Percentiles rank a stretch among this genome's conserved stretches.
Evolutionary conservation across 2,797 vertebrate genomes (phyloP).

Genomic region (Pipistrellus nathusii): DNA sequence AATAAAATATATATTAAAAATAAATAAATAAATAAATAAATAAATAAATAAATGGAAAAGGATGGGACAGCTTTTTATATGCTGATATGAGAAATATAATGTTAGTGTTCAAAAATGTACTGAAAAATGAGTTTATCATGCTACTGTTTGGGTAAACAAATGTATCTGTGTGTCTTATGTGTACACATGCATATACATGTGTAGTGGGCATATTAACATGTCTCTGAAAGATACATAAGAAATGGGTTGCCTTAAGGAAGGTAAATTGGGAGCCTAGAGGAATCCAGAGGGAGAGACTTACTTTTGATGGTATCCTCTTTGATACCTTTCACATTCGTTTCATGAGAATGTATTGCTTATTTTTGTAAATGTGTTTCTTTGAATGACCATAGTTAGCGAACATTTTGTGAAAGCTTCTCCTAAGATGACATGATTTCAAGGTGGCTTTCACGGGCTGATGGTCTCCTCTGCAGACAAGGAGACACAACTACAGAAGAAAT

Average conservation of each 20-base stretch:
- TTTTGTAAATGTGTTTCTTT: not conserved
- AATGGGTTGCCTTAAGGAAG: not conserved
- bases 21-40: no score
- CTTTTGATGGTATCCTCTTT: not conserved
- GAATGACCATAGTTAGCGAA: not conserved
- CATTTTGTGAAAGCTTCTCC: not conserved
- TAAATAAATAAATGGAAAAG: not conserved
- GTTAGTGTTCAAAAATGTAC: not conserved
- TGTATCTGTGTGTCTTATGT: no score
- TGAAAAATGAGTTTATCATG: not conserved
- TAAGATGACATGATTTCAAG: not conserved
- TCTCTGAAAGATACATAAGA: not conserved
- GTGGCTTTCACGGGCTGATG: not conserved
- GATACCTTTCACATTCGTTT: not conserved
- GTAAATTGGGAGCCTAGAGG: not conserved
- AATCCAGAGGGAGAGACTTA: not conserved
- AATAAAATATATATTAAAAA: no score
- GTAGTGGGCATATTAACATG: not conserved
- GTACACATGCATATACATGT: not conserved
- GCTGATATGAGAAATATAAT: not conserved
- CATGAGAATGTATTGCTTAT: not conserved
- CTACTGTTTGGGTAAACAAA: not conserved
- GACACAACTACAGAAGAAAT: not conserved
- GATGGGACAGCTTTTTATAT: not conserved
- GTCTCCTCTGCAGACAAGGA: not conserved